Evolutionary conservation across 2,888 invertebrate species (phyloP).

Genomic region (Acanthosoma haemorrhoidale): DNA sequence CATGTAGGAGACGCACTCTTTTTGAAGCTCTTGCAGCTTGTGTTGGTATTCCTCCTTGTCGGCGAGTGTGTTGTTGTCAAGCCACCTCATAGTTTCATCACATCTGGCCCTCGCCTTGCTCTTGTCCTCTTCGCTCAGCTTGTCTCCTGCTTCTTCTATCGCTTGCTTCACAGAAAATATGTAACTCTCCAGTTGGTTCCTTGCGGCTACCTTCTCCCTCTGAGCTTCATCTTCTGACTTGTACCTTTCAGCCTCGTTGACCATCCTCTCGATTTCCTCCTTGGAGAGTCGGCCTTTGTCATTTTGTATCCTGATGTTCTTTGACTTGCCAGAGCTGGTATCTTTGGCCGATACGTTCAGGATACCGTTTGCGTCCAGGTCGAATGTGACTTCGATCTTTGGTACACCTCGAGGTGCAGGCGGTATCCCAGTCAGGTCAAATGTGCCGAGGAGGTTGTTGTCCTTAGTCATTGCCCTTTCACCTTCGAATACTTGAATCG

Average conservation of each 20-base stretch:
- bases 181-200: constrained; percentile 48
- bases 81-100: constrained; percentile 48
- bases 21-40: constrained; percentile 47
- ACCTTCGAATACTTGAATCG: constrained; percentile 73
- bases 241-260: constrained; percentile 46
- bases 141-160: constrained; percentile 45
- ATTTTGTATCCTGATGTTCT: constrained; percentile 50
- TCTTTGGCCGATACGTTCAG: constrained; percentile 47
- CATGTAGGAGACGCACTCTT: constrained; percentile 47
- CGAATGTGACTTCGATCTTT: constrained; percentile 75
- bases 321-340: constrained; percentile 47
- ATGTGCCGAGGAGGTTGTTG: constrained; percentile 76
- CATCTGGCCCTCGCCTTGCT: constrained; percentile 43
- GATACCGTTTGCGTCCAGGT: constrained; percentile 50
- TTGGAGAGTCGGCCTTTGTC: constrained; percentile 50
- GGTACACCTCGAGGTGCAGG: constrained; percentile 77
- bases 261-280: constrained; percentile 50
- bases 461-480: constrained; percentile 84
- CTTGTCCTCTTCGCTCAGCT: constrained; percentile 47
- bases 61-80: constrained; percentile 49
- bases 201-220: constrained; percentile 46
- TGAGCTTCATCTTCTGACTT: constrained; percentile 46
- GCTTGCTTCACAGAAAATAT: constrained; percentile 46
- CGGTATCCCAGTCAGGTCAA: constrained; percentile 67
- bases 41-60: constrained; percentile 49